phyloP scores from a whole-genome alignment of 2,797 vertebrate species.

The Hydrophis major region DNA sequence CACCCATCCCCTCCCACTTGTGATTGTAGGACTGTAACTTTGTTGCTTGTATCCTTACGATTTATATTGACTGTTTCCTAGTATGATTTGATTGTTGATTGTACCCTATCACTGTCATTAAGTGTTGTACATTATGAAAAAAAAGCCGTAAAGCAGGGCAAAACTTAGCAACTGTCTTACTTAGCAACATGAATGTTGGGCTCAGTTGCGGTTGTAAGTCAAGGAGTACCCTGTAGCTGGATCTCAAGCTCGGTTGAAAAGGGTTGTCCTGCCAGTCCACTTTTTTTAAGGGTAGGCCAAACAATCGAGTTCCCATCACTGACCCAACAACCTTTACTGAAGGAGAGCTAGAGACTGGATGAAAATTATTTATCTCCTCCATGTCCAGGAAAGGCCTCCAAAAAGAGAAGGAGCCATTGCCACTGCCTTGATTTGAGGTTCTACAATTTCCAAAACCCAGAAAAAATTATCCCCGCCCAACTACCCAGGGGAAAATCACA shows the following conservation, averaged over 20 bases:
- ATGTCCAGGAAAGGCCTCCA: not conserved
- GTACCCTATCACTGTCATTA: too few relatives aligned
- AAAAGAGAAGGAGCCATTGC: not conserved
- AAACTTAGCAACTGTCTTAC: not conserved
- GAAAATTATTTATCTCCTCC: not conserved
- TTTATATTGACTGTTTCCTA: too few relatives aligned
- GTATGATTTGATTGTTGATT: too few relatives aligned
- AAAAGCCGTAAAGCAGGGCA: not conserved
- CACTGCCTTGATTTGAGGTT: not conserved
- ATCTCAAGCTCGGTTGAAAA: not conserved
- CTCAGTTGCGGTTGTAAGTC: not conserved
- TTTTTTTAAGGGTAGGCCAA: not conserved
- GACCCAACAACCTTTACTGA: not conserved
- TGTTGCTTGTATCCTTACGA: too few relatives aligned
- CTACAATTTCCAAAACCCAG: not conserved
- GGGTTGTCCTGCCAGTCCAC: not conserved
- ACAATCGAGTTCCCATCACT: not conserved
- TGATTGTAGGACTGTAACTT: too few relatives aligned
- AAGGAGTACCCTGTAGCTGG: not conserved
- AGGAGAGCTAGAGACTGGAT: not conserved
- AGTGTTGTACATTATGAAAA: not conserved
- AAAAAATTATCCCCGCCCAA: not conserved
- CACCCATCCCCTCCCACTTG: too few relatives aligned
- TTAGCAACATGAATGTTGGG: not conserved
- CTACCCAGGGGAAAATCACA: not conserved